Evolutionary conservation across 2,888 invertebrate genomes (phyloP).

Genomic region (Habroteleia sp.): DNA sequence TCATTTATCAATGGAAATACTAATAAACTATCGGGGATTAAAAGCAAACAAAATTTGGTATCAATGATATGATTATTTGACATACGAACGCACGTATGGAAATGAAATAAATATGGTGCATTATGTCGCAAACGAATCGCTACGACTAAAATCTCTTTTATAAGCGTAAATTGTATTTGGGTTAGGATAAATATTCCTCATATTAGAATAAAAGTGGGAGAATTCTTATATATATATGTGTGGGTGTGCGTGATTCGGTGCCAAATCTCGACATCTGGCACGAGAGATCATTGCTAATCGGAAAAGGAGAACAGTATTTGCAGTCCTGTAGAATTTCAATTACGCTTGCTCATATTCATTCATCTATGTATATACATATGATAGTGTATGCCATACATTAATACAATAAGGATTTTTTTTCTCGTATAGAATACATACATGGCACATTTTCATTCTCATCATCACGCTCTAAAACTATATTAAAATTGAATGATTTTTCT

Average conservation of each 20-base stretch:
- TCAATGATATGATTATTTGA: too few relatives aligned
- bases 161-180: conserved; percentile 12
- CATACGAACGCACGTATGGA: neutral
- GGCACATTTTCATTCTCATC: too few relatives aligned
- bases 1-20: too few relatives aligned
- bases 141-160: conserved; percentile 8
- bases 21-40: too few relatives aligned
- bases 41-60: too few relatives aligned
- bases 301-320: conserved; percentile 4
- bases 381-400: neutral
- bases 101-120: conserved; percentile 12
- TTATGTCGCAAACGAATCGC: neutral
- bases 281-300: conserved; percentile 11
- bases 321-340: conserved; percentile 9
- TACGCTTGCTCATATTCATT: conserved; percentile 11
- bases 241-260: conserved; percentile 1
- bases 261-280: conserved; percentile 8
- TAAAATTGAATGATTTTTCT: too few relatives aligned
- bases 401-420: conserved; percentile 10
- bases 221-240: neutral
- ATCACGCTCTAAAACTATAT: neutral
- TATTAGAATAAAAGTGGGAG: conserved; percentile 5
- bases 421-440: too few relatives aligned
- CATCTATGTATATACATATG: neutral
- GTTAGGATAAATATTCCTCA: conserved; percentile 11